Conservation (phyloP, 2,797 vertebrate species). For the Synaphobranchus kaupii region DNA sequence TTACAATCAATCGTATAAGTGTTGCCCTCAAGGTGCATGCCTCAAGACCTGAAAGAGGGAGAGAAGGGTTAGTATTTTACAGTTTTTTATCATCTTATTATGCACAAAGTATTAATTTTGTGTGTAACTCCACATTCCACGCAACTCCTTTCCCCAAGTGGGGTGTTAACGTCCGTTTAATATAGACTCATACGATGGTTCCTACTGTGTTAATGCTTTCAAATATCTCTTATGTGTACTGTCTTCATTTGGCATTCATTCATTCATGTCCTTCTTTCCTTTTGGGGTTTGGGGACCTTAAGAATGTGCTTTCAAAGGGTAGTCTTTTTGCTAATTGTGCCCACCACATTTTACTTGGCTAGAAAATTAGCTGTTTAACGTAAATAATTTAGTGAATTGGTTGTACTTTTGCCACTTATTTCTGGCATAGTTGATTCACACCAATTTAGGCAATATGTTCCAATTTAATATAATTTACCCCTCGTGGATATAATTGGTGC, state of each 20-base stretch:
- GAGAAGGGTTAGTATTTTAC: no score
- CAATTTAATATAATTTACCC: neutral
- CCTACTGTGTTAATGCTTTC: neutral
- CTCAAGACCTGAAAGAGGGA: no score
- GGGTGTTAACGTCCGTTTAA: neutral
- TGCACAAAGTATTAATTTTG: neutral
- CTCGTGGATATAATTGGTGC: neutral
- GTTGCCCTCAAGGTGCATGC: no score
- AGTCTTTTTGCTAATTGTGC: neutral
- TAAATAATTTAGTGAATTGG: neutral
- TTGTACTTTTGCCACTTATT: neutral
- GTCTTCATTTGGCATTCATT: slow-evolving; percentile 2
- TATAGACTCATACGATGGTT: neutral
- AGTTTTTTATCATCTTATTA: neutral
- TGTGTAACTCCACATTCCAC: neutral
- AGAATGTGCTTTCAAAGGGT: neutral
- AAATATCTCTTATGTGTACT: neutral
- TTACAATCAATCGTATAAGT: no score
- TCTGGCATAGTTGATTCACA: neutral
- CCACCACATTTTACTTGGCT: neutral
- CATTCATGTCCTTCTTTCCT: neutral
- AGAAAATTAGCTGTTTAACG: neutral
- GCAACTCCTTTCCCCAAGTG: neutral
- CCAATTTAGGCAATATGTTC: neutral
- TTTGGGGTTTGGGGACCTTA: neutral